Percentiles rank a stretch among this genome's conserved stretches.
Evolutionary conservation across 2,797 vertebrate species (phyloP).

Genomic region (Cuniculus paca): DNA sequence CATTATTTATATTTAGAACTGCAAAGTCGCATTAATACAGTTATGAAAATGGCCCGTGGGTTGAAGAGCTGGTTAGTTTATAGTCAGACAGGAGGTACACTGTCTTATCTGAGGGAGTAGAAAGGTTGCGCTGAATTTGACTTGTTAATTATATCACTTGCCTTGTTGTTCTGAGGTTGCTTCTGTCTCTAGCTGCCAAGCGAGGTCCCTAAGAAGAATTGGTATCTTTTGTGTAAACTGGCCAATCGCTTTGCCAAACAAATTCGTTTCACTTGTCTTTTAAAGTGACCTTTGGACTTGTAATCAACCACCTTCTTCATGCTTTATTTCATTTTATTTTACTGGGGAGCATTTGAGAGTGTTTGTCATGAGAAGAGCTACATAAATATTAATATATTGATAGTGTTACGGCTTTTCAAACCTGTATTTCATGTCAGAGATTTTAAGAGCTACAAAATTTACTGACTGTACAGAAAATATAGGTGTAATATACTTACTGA

Average conservation of each 20-base stretch:
- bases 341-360: conserved; percentile 83
- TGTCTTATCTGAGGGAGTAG: not conserved
- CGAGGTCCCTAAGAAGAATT: conserved; percentile 12
- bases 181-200: not conserved
- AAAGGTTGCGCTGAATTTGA: not conserved
- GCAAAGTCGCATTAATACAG: conserved; percentile 45
- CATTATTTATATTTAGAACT: conserved; percentile 55
- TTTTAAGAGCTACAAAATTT: conserved; percentile 89
- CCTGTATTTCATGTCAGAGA: conserved; percentile 87
- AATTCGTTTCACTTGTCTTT: conserved; percentile 78
- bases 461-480: conserved; percentile 88
- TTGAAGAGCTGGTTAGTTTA: not conserved
- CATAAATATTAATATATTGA: conserved; percentile 91
- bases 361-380: conserved; percentile 88
- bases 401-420: conserved; percentile 86
- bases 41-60: not conserved
- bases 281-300: conserved; percentile 82
- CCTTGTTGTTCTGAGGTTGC: not conserved
- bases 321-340: conserved; percentile 87
- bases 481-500: conserved; percentile 87
- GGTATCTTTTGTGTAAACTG: conserved; percentile 57
- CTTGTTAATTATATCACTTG: conserved; percentile 38
- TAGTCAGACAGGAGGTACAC: not conserved
- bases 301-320: conserved; percentile 81
- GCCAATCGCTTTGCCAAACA: conserved; percentile 65